Conservation (phyloP, 2,888 invertebrate species). For the Acanthopleura granulata region DNA sequence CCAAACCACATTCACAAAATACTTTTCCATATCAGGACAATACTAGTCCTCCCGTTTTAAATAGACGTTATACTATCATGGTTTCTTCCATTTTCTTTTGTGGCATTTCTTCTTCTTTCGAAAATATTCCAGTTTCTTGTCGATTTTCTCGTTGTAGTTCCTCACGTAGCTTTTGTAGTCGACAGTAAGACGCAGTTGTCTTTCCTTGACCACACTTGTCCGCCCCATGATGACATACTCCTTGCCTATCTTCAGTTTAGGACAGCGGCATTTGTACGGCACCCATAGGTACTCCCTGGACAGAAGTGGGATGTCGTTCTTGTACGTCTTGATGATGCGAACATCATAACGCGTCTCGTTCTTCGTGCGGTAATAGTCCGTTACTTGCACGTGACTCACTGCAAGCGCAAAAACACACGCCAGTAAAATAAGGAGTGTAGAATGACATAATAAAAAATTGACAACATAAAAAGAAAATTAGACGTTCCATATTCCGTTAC, state of each 20-base stretch:
- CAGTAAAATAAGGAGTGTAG: too few relatives aligned
- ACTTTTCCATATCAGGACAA: too few relatives aligned
- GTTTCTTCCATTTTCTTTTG: background rate
- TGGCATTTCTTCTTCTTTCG: constrained; percentile 5
- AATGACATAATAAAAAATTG: too few relatives aligned
- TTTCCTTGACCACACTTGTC: constrained; percentile 12
- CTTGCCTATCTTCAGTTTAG: constrained; percentile 24
- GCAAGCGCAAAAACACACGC: constrained; percentile 3
- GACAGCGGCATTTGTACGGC: constrained; percentile 33
- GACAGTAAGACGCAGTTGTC: constrained; percentile 7
- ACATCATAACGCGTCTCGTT: constrained; percentile 36
- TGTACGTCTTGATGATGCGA: constrained; percentile 29
- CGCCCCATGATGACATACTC: constrained; percentile 35
- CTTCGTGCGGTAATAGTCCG: constrained; percentile 19
- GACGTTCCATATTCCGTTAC: too few relatives aligned
- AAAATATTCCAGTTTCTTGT: constrained; percentile 15
- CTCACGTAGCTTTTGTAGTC: constrained; percentile 14
- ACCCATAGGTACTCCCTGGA: constrained; percentile 33
- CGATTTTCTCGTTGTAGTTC: constrained; percentile 1
- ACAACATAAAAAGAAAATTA: too few relatives aligned
- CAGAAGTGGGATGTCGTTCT: constrained; percentile 27
- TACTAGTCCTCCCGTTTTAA: too few relatives aligned
- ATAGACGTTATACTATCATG: too few relatives aligned
- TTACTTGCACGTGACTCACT: constrained; percentile 29
- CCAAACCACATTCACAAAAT: too few relatives aligned